Base-by-base conservation (phyloP, 2,888 invertebrate species). In the Drosophila ochracea region DNA sequence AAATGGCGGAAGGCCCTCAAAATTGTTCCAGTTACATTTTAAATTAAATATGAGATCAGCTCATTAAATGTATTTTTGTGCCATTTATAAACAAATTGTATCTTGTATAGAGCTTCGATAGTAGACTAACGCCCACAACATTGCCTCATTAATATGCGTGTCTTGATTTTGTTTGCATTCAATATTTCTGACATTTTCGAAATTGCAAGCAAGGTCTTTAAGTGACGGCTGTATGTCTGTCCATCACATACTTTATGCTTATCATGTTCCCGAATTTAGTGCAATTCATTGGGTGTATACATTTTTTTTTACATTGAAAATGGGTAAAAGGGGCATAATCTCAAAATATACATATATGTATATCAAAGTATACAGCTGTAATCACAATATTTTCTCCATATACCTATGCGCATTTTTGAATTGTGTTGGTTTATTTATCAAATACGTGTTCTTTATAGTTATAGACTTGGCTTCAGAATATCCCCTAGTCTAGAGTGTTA, bases 221-320 rank as follows among this genome's bases (percentile, higher is more conserved):
- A 72, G 61, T 61, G 68, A 70, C 68, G 61, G 73, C 73, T 50
- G 68, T 69, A 64, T 52, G 76, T 58, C 19, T 35, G 31, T 35
- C 41, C 35, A 25, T 60, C 41, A 57, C 30, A 25, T 59, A 75
- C 68, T 16, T 60, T 74, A 84, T 77, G 67, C 69, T 31, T 7
- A 25, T 55, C 90, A 84, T 83, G 89, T 83, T 65, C 49, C 54
- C 63, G 66, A 80, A 90, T 89, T 81, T 82, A 82, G 89, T 86
- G 80, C 90, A 88, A 70, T 82, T 82, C 73, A 70, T 76, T 81
- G 75, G 76, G 76, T 73, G 73, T 76, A 84, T 57, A 67, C 47
- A 67, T 60, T 54, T 57, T 49, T 49, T 16, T 19, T 21, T 21
- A 33, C 30, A 30, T n/a, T 19, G n/a, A 31, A 30, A 31, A 9